Evolutionary conservation across 2,797 vertebrate species (phyloP).

Genomic region (Halcyon badia): DNA sequence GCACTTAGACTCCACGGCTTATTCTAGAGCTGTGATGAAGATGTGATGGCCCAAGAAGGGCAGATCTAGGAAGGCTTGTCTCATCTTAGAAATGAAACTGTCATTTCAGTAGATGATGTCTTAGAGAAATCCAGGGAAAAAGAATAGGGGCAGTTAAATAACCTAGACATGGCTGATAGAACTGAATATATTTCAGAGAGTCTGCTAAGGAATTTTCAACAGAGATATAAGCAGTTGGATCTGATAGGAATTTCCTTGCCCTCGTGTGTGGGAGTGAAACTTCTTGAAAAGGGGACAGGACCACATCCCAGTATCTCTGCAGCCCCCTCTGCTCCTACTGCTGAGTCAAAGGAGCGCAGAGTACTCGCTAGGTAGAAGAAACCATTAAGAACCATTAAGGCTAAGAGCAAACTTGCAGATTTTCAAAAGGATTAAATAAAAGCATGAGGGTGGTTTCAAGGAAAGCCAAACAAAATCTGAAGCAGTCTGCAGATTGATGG

Average conservation of each 20-base stretch:
- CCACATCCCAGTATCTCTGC: not conserved
- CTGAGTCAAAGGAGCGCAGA: not conserved
- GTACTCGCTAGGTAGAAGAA: fast-evolving
- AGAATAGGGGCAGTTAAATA: not conserved
- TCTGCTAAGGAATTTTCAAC: not conserved
- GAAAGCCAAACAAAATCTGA: not conserved
- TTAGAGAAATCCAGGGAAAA: not conserved
- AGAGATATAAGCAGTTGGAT: not conserved
- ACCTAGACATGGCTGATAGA: not conserved
- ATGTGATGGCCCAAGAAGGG: not conserved
- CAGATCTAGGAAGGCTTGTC: not conserved
- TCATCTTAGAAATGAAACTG: not conserved
- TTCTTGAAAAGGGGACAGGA: fast-evolving
- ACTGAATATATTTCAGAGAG: not conserved
- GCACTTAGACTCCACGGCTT: not conserved
- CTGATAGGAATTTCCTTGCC: not conserved
- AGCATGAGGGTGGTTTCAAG: not conserved
- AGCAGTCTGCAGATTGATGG: not conserved
- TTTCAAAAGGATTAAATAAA: not conserved
- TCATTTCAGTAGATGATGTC: not conserved
- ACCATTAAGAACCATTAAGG: not conserved
- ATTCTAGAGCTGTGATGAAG: not conserved
- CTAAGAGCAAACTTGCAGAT: not conserved
- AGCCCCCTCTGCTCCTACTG: not conserved
- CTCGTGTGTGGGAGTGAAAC: fast-evolving